phyloP scores from a whole-genome alignment of 2,113 vertebrate genomes.

The Alexandromys fortis region DNA sequence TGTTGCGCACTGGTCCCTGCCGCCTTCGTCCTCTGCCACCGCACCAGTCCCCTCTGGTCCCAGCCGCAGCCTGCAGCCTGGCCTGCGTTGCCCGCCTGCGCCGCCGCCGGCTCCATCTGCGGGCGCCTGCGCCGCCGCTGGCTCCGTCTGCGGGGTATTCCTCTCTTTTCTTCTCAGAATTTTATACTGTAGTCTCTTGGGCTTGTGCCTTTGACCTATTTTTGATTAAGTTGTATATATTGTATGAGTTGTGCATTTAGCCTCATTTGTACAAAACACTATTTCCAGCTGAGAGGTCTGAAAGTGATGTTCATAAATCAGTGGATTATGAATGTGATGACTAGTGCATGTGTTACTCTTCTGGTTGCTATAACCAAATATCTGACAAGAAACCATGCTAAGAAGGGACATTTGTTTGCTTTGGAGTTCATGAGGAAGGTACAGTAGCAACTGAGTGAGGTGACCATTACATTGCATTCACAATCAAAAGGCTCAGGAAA shows the following conservation, averaged over 20 bases:
- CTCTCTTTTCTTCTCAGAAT: constrained; percentile 10
- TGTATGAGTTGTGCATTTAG: background rate
- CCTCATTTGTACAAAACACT: background rate
- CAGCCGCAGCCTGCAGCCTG: no score
- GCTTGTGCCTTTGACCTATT: background rate
- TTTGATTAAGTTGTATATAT: background rate
- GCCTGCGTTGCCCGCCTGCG: no score
- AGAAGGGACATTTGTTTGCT: background rate
- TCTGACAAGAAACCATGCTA: background rate
- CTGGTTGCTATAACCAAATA: background rate
- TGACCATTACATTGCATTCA: no score
- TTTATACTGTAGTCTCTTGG: background rate
- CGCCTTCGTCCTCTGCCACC: no score
- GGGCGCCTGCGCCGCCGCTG: no score
- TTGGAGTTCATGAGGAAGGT: background rate
- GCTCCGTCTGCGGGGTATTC: no score
- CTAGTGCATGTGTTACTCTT: background rate
- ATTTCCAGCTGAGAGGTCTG: background rate
- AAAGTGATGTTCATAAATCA: background rate
- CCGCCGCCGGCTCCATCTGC: no score
- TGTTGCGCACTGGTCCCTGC: no score
- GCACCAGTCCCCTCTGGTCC: no score
- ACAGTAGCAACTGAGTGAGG: background rate
- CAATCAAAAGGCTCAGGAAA: background rate
- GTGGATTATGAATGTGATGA: background rate